phyloP scores from a whole-genome alignment of 2,888 invertebrate genomes.

The Orchesellides sinensis region DNA sequence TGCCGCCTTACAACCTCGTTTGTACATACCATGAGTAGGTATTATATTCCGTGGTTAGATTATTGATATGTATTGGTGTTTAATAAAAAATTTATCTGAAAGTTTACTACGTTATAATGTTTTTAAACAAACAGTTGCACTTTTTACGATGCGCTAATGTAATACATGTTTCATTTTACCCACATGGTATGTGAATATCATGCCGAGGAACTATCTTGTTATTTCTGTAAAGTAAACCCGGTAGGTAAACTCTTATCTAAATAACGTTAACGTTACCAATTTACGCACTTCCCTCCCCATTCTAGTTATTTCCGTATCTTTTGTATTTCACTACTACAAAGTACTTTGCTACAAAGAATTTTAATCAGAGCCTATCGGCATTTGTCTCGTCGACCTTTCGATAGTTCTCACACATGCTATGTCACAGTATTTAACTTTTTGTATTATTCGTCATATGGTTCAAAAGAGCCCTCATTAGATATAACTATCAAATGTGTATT shows the following conservation, averaged over 20 bases:
- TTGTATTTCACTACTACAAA: too few relatives aligned
- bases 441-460: conserved; percentile 32
- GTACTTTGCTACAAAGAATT: too few relatives aligned
- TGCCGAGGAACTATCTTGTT: neutral
- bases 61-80: too few relatives aligned
- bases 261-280: too few relatives aligned
- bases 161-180: conserved; percentile 2
- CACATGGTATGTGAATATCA: neutral
- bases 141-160: too few relatives aligned
- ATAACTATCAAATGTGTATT: neutral
- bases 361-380: conserved; percentile 9
- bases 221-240: neutral
- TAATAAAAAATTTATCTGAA: too few relatives aligned
- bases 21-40: too few relatives aligned
- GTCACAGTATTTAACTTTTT: neutral
- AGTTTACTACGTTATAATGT: too few relatives aligned
- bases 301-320: neutral
- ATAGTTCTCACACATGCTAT: conserved; percentile 24
- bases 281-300: neutral
- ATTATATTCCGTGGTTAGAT: too few relatives aligned
- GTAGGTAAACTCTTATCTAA: too few relatives aligned
- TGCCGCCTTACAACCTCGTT: conserved; percentile 53
- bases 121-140: too few relatives aligned
- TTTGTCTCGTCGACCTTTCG: conserved; percentile 30
- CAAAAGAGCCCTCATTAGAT: conserved; percentile 26